phyloP scores from a whole-genome alignment of 37 sponge, comb jelly and placozoan species.

The Hormiphora californensis region DNA sequence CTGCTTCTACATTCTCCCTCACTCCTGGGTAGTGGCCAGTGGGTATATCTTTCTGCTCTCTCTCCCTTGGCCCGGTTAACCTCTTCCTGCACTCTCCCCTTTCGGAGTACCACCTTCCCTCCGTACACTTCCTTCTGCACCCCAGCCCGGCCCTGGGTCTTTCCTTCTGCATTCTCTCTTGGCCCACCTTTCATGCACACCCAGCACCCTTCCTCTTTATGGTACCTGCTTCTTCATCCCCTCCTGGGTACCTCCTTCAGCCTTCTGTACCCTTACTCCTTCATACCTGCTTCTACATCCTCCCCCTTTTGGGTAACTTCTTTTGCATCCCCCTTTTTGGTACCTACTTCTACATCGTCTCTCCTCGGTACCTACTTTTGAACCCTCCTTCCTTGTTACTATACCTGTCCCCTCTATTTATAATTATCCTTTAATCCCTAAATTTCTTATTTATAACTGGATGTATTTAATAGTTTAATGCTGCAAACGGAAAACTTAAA shows the following conservation, averaged over 20 bases:
- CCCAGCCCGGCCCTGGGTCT: neutral
- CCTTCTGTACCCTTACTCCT: neutral
- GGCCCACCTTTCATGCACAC: neutral
- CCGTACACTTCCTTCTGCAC: neutral
- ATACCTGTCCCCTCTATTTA: too few species aligned
- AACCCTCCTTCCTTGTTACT: too few species aligned
- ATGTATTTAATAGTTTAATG: too few species aligned
- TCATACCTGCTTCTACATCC: neutral
- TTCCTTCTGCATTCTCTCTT: neutral
- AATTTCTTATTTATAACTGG: too few species aligned
- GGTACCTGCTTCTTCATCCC: neutral
- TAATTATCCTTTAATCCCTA: too few species aligned
- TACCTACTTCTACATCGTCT: too few species aligned
- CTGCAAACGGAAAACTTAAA: too few species aligned
- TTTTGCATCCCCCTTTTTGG: too few species aligned
- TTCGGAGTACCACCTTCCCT: neutral
- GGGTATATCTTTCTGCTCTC: neutral
- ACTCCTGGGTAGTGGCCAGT: too few species aligned
- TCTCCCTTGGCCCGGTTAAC: neutral
- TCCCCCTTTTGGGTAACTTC: too few species aligned
- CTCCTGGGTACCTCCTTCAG: neutral
- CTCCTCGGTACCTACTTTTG: too few species aligned
- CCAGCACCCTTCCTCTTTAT: neutral
- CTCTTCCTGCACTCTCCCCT: neutral
- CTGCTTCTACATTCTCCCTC: neutral